Evolutionary conservation across 1,140 invertebrate genomes (phyloP).

Genomic region (Harlomillsia oculata): DNA sequence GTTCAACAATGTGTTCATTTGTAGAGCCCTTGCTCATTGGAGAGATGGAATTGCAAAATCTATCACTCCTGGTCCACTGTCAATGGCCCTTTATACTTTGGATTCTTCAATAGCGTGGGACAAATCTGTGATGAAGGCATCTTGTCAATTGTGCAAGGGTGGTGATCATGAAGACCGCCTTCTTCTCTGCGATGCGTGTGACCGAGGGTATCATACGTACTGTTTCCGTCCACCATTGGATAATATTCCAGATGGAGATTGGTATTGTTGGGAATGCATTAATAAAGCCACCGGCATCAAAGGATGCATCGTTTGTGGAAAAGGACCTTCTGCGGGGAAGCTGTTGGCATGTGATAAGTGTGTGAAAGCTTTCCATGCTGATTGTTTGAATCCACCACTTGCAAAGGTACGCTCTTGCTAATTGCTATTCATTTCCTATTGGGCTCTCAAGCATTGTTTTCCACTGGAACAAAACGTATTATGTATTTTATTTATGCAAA

Average conservation of each 20-base stretch:
- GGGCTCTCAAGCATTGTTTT: too few species aligned
- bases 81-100: slow-evolving; percentile 78
- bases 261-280: slow-evolving; percentile 93
- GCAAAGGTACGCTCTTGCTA: slow-evolving; percentile 52
- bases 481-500: not conserved
- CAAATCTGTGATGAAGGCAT: slow-evolving; percentile 97
- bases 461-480: too few species aligned
- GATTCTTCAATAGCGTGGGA: slow-evolving; percentile 93
- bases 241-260: slow-evolving; percentile 89
- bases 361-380: slow-evolving; percentile 79
- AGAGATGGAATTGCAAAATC: slow-evolving; percentile 71
- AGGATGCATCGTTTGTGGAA: slow-evolving; percentile 67
- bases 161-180: slow-evolving; percentile 94
- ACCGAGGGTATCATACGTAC: slow-evolving; percentile 95
- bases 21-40: slow-evolving; percentile 64
- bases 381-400: slow-evolving; percentile 80
- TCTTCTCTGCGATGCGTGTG: slow-evolving; percentile 90
- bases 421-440: too few species aligned
- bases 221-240: slow-evolving; percentile 97
- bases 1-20: not conserved
- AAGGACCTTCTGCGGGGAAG: slow-evolving; percentile 58
- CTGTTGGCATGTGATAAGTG: slow-evolving; percentile 77
- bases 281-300: slow-evolving; percentile 85
- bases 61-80: slow-evolving; percentile 76
- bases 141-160: slow-evolving; percentile 91